Evolutionary conservation across 2,888 invertebrate genomes (phyloP), one percentile per base, ranked within the genome.

Genomic region (Drosophila fungiperda): DNA sequence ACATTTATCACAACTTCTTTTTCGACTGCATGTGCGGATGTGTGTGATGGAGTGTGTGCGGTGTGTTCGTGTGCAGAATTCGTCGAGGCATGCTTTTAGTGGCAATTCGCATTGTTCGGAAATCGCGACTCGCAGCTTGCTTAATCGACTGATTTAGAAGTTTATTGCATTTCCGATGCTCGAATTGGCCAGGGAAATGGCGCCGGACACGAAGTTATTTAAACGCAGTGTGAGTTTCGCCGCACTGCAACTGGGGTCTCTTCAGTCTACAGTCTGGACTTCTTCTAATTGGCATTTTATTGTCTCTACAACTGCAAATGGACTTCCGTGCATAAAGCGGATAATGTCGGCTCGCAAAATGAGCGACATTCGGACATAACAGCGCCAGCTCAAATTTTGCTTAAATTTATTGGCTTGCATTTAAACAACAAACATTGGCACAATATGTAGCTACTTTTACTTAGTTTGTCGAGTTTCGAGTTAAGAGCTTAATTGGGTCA

Each of bases 111-210:
- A 76, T 72, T 76, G 76, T 72, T 71, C 69, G 78, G 65, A 77
- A 73, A 73, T 77, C 67, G 79, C 64, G 71, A 76, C 80, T 78
- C 80, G 75, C 71, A 75, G 71, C 80, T 76, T 76, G 74, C 87
- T 89, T 78, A 89, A 86, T 86, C 87, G 87, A 84, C 87, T 86
- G 89, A 84, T 89, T 86, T 86, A 80, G 89, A 84, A 86, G 82
- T 84, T 86, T 86, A 86, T 89, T 89, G 85, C 89, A 87, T 89
- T 80, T 73, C 76, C 71, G 78, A 57, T 71, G 63, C 67, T 60
- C 67, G 40, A 32, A 20, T 68, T 54, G 49, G 38, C 75, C 61
- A 59, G 87, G 87, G 82, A 85, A 89, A 87, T 87, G 87, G 71
- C 54, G 67, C 70, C 71, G 82, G 82, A 80, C 89, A 87, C 87